Base-by-base conservation (phyloP, 2,888 invertebrate species). In the Cancer borealis region DNA sequence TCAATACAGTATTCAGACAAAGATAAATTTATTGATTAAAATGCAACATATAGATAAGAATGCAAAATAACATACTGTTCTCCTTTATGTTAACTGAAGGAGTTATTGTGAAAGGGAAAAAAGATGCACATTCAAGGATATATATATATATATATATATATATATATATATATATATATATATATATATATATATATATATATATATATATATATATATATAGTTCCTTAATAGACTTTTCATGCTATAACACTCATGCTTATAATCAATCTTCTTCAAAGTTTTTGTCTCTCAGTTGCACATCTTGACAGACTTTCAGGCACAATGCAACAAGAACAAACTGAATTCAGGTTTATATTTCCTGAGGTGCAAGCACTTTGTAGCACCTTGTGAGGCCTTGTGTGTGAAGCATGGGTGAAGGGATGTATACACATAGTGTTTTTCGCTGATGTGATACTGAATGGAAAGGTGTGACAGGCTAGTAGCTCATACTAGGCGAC, bases 271-370 rank as follows among this genome's bases (percentile, higher is more conserved):
- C 39, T 12, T 84, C 84, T 39, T 84, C 84, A 84, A 8, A 84
- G 39, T 84, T 10, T 84, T 73, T n/a, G 26, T 73, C 73, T n/a
- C 73, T 73, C 73, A 73, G 73, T 73, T 73, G 73, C 73, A 73
- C 73, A 73, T 73, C 26, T 73, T 26, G 12, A 79, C 73, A 79
- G 79, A 79, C 10, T 79, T 79, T 5, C 84, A 84, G 84, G 84
- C 84, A 84, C 39, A 84, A 84, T 84, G 84, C 84, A 84, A 84
- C 84, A 84, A 73, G n/a, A 73, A 73, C 73, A 73, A n/a, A 73
- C 26, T 26, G 73, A 73, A n/a, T 73, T 39, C 84, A 84, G 39
- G 3, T 14, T 84, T 30, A 39, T 14, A 84, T 12, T 12, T 84
- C 84, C 84, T 84, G 84, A 84, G 84, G n/a, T 30, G 39, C 84